These are phyloP conservation scores for Ips nitidus DNA, from an alignment of 1,140 invertebrate species.

Conservation along the genomic window DNA sequence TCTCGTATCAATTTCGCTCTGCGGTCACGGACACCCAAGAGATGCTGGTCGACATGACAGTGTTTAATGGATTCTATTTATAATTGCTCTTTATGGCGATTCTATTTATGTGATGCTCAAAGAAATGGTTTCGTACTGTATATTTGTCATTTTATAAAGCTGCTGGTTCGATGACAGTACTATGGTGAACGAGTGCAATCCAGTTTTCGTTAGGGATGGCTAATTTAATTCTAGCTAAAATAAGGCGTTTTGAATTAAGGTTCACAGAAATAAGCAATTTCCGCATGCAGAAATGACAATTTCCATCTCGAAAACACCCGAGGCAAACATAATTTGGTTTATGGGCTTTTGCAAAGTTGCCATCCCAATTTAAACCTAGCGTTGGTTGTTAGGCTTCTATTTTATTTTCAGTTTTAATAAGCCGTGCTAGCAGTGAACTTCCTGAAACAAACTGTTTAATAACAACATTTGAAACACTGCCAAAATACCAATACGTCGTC, in stretches of 20 bases:
- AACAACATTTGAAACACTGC: no score
- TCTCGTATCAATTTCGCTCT: slow-evolving; percentile 14
- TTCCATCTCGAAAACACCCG: slow-evolving; percentile 7
- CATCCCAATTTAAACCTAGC: not conserved
- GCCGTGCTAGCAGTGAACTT: no score
- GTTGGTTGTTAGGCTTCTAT: no score
- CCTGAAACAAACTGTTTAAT: no score
- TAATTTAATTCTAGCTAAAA: not conserved
- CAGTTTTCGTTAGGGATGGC: no score
- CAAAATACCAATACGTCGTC: no score
- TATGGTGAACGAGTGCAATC: no score
- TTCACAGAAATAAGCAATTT: not conserved
- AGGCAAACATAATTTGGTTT: not conserved
- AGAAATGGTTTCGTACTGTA: slow-evolving; percentile 9
- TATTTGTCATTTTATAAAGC: not conserved
- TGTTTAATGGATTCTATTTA: slow-evolving; percentile 31
- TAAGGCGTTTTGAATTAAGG: slow-evolving; percentile 11
- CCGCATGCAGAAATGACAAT: not conserved
- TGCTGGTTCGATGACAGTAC: not conserved
- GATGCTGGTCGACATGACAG: slow-evolving; percentile 24
- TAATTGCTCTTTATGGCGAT: slow-evolving; percentile 27
- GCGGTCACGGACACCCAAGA: slow-evolving; percentile 25
- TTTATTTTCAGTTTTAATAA: no score
- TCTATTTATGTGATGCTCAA: slow-evolving; percentile 21
- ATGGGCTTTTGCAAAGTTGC: not conserved